Conservation (phyloP, 2,888 invertebrate species). For the Harpalus rubripes region DNA sequence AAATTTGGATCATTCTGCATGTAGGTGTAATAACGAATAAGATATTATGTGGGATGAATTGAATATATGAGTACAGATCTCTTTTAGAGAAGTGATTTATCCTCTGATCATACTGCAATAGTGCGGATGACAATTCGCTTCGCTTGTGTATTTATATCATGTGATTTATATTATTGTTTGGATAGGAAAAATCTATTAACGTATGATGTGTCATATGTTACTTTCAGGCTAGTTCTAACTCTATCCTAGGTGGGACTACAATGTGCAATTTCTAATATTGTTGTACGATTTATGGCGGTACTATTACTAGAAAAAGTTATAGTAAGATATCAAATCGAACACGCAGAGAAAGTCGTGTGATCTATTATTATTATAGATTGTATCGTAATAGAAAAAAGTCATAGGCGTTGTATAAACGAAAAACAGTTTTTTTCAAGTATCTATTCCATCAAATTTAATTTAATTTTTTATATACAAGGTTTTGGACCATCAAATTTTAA, state of each 20-base stretch:
- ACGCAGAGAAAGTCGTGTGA: too few species aligned
- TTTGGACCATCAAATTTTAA: too few species aligned
- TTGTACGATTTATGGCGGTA: background rate
- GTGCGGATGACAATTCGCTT: slow-evolving; percentile 45
- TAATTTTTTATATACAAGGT: too few species aligned
- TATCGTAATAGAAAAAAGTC: too few species aligned
- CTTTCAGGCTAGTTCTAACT: slow-evolving; percentile 31
- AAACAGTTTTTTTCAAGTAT: too few species aligned
- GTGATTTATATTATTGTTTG: slow-evolving; percentile 48
- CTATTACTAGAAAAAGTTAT: background rate
- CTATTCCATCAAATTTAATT: too few species aligned
- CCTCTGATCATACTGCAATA: slow-evolving; percentile 27
- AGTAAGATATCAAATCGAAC: background rate
- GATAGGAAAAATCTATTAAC: slow-evolving; percentile 39
- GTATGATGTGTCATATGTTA: slow-evolving; percentile 45
- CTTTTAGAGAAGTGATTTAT: slow-evolving; percentile 42
- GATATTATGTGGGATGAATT: slow-evolving; percentile 44
- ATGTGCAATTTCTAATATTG: slow-evolving; percentile 46
- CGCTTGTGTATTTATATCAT: slow-evolving; percentile 27
- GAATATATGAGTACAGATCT: slow-evolving; percentile 23
- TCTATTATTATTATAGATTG: background rate
- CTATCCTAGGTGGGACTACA: slow-evolving; percentile 2
- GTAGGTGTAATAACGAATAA: slow-evolving; percentile 47
- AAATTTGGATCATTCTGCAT: slow-evolving; percentile 23
- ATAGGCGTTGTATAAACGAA: too few species aligned